phyloP scores from a whole-genome alignment of 2,888 invertebrate species.

The Phytoseiulus persimilis region DNA sequence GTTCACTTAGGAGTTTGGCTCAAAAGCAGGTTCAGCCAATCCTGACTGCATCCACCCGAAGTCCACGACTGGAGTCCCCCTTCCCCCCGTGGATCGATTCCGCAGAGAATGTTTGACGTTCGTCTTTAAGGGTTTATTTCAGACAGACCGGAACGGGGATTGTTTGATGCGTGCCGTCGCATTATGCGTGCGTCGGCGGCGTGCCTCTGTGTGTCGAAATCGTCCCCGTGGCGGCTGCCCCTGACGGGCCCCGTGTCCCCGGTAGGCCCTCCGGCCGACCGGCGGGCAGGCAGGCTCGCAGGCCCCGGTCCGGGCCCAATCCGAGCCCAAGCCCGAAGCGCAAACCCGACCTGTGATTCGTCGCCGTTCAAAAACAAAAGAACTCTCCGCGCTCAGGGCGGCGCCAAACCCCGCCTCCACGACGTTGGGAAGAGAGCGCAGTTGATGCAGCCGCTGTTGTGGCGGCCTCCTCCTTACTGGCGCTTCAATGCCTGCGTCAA shows the following conservation, averaged over 20 bases:
- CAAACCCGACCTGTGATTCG: slow-evolving; percentile 30
- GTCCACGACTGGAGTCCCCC: no score
- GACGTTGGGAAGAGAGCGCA: neutral
- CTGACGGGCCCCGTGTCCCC: neutral
- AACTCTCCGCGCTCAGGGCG: slow-evolving; percentile 35
- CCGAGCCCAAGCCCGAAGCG: neutral
- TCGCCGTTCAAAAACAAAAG: slow-evolving; percentile 38
- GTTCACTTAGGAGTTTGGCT: neutral
- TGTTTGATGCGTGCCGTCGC: neutral
- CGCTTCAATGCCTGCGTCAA: neutral
- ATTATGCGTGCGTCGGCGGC: neutral
- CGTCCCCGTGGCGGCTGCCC: neutral
- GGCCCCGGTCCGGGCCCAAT: neutral
- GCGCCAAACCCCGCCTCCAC: slow-evolving; percentile 18
- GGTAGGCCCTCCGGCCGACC: neutral
- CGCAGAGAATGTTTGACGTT: neutral
- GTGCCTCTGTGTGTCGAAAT: neutral
- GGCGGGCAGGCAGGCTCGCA: neutral
- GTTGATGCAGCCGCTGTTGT: neutral
- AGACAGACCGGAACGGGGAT: neutral
- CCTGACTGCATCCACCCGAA: no score
- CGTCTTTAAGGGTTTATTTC: neutral
- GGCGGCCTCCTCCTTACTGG: neutral
- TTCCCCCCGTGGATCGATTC: no score
- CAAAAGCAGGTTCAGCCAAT: no score